Percentiles rank a stretch among this genome's conserved stretches.
phyloP scores from a whole-genome alignment of 2,113 vertebrate genomes.

The Stercorarius parasiticus region DNA sequence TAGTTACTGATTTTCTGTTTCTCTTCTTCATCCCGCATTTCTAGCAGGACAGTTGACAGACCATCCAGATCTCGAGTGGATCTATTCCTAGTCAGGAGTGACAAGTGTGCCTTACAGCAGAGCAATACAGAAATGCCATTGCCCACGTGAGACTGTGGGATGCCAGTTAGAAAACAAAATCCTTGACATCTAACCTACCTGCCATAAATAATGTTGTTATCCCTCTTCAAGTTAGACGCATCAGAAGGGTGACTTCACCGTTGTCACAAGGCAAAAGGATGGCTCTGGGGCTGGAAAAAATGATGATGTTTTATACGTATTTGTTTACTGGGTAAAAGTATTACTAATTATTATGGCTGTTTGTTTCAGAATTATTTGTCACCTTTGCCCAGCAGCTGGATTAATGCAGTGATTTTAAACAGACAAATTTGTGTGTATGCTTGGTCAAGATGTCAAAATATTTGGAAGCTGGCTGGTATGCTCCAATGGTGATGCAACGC shows the following conservation, averaged over 20 bases:
- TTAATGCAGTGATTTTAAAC: background rate
- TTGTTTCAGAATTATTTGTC: background rate
- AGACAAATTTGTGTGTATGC: background rate
- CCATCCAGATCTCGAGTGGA: background rate
- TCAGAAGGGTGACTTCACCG: background rate
- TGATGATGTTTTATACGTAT: background rate
- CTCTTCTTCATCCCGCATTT: background rate
- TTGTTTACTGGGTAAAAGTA: background rate
- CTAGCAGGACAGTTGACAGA: background rate
- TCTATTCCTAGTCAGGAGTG: background rate
- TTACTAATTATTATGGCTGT: background rate
- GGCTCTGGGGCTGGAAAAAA: background rate
- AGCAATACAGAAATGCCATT: background rate
- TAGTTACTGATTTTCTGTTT: background rate
- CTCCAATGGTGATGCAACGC: rapidly evolving
- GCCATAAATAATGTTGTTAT: background rate
- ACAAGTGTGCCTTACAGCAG: background rate
- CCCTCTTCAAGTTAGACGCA: background rate
- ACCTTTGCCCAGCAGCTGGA: background rate
- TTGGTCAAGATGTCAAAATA: background rate
- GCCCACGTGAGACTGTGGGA: background rate
- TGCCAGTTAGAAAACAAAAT: background rate
- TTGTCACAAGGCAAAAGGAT: background rate
- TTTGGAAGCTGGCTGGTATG: background rate
- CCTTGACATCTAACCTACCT: background rate